Evolutionary conservation across 1,140 invertebrate species (phyloP).

Genomic region (Acromyrmex charruanus): DNA sequence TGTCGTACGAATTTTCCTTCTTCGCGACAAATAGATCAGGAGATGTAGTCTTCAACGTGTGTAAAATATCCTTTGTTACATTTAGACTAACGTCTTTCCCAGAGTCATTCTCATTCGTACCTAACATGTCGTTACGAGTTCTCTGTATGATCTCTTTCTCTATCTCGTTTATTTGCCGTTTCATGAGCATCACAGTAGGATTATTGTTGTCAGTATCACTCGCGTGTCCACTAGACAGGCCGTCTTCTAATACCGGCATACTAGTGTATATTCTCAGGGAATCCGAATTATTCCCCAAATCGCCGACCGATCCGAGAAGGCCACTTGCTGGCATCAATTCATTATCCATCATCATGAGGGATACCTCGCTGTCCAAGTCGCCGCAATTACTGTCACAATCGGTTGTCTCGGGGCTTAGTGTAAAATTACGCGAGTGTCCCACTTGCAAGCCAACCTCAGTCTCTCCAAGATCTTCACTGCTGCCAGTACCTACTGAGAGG

Average conservation of each 20-base stretch:
- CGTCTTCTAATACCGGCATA: constrained; percentile 98
- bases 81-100: constrained; percentile 83
- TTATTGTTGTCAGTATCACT: constrained; percentile 97
- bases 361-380: constrained; percentile 94
- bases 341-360: constrained; percentile 91
- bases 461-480: constrained; percentile 90
- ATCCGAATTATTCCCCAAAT: constrained; percentile 87
- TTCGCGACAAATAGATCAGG: constrained; percentile 86
- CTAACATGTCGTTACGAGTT: constrained; percentile 84
- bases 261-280: constrained; percentile 89
- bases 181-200: constrained; percentile 90
- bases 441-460: constrained; percentile 90
- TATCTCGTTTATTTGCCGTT: constrained; percentile 91
- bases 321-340: constrained; percentile 86
- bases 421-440: constrained; percentile 92
- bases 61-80: constrained; percentile 83
- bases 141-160: constrained; percentile 91
- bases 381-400: constrained; percentile 96
- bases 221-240: constrained; percentile 95
- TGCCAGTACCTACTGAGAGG: constrained; percentile 89
- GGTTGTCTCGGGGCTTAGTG: constrained; percentile 97
- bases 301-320: constrained; percentile 86
- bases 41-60: constrained; percentile 82
- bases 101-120: constrained; percentile 73
- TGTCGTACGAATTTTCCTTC: constrained; percentile 85